Conservation (phyloP, 92 coral and sea anemone species). For the Phenganax subtilis region DNA sequence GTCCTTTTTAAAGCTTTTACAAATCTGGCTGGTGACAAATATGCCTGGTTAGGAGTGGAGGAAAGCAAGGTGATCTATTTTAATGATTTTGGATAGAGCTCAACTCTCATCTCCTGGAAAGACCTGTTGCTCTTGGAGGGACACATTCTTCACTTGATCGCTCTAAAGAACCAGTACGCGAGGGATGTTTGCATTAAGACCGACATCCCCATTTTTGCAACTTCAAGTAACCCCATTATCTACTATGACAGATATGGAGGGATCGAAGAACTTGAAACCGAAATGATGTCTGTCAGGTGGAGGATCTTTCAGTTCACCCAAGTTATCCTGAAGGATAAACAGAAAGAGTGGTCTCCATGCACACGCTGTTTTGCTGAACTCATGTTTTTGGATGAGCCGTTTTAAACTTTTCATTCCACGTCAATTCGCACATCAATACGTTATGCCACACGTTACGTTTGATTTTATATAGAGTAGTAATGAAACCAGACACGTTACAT, state of each 20-base stretch:
- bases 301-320: no score
- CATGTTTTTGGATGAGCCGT: no score
- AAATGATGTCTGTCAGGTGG: conserved; percentile 58
- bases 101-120: conserved; percentile 52
- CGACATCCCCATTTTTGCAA: conserved; percentile 58
- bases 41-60: conserved; percentile 55
- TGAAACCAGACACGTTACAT: not conserved
- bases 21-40: conserved; percentile 47
- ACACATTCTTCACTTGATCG: conserved; percentile 51
- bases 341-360: no score
- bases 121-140: conserved; percentile 59
- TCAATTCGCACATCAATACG: not conserved
- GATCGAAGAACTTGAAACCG: conserved; percentile 43
- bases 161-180: conserved; percentile 56
- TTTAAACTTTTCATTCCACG: conserved; percentile 31
- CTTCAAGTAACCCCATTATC: conserved; percentile 23
- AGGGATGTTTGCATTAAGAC: conserved; percentile 46
- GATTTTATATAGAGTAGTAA: not conserved
- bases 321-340: no score
- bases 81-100: conserved; percentile 50
- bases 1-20: conserved; percentile 36
- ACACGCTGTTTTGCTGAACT: no score
- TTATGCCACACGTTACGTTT: not conserved
- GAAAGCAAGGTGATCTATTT: conserved; percentile 49
- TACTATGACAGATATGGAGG: conserved; percentile 4